A percentile compares a stretch with the other conserved stretches of the same genome.
These are phyloP conservation scores for Pristionchus maxplancki DNA, from an alignment of 2,888 invertebrate genomes.

Conservation along the genomic window DNA sequence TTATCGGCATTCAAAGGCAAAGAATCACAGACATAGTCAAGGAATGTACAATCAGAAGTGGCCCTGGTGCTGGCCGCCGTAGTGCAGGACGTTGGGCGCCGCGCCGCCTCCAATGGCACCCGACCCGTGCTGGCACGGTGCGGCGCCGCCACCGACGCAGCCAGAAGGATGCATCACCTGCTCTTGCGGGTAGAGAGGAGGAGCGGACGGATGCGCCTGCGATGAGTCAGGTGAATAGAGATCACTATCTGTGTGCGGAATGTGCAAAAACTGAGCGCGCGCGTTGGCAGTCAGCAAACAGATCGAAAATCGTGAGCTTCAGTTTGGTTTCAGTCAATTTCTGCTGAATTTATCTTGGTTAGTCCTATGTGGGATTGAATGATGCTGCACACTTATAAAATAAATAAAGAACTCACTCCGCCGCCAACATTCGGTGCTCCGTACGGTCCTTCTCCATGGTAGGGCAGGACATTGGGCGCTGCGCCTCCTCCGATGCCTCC, in stretches of 20 bases:
- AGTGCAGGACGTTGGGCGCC: constrained; percentile 14
- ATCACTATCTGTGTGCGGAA: background rate
- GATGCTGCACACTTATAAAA: too few species aligned
- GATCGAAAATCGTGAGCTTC: background rate
- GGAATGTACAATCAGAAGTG: background rate
- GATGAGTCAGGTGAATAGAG: background rate
- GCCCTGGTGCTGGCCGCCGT: background rate
- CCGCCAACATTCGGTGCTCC: background rate
- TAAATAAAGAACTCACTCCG: background rate
- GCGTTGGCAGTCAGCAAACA: background rate
- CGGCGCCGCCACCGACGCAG: background rate
- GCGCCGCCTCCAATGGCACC: background rate
- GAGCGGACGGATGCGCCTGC: background rate
- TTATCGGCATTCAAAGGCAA: background rate
- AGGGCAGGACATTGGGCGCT: background rate
- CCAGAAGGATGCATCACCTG: background rate
- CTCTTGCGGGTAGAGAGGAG: background rate
- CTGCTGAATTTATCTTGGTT: too few species aligned
- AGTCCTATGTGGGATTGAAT: too few species aligned
- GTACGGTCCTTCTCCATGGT: background rate
- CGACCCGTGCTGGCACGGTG: background rate
- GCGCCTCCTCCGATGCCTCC: background rate
- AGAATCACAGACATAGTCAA: background rate
- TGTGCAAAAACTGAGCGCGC: background rate
- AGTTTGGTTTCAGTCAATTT: background rate